Evolutionary conservation across 2,888 invertebrate genomes (phyloP).

Genomic region (Teleiodes luculella): DNA sequence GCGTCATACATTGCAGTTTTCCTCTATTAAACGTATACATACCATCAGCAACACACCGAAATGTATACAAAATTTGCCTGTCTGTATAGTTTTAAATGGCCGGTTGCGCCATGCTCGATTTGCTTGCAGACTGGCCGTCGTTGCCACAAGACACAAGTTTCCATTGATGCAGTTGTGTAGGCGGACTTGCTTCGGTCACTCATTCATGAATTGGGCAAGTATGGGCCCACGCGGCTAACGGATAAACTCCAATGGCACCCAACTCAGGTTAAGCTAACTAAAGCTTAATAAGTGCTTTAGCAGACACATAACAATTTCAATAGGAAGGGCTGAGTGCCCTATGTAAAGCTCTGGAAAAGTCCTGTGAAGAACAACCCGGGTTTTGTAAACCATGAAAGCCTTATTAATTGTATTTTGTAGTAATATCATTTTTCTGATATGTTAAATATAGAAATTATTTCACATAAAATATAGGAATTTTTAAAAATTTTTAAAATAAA

Average conservation of each 20-base stretch:
- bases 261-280: slow-evolving; percentile 12
- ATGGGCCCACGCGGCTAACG: slow-evolving; percentile 63
- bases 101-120: slow-evolving; percentile 46
- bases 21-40: background rate
- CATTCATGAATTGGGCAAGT: slow-evolving; percentile 75
- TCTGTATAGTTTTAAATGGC: slow-evolving; percentile 47
- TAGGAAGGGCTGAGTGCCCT: too few species aligned
- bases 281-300: background rate
- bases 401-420: too few species aligned
- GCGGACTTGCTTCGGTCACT: slow-evolving; percentile 58
- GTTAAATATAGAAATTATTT: too few species aligned
- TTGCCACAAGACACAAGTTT: slow-evolving; percentile 48
- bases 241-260: slow-evolving; percentile 21
- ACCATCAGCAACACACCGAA: background rate
- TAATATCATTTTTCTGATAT: too few species aligned
- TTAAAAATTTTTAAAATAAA: background rate
- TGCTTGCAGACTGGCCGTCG: slow-evolving; percentile 58
- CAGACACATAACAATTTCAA: background rate
- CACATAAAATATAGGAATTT: too few species aligned
- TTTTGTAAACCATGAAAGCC: too few species aligned
- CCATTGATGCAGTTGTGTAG: slow-evolving; percentile 63
- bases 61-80: background rate
- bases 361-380: too few species aligned
- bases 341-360: too few species aligned
- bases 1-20: background rate